A percentile compares a stretch with the other conserved stretches of the same genome.
Evolutionary conservation across 2,888 invertebrate genomes (phyloP).

Genomic region (Gastracanthus pulcherrimus): DNA sequence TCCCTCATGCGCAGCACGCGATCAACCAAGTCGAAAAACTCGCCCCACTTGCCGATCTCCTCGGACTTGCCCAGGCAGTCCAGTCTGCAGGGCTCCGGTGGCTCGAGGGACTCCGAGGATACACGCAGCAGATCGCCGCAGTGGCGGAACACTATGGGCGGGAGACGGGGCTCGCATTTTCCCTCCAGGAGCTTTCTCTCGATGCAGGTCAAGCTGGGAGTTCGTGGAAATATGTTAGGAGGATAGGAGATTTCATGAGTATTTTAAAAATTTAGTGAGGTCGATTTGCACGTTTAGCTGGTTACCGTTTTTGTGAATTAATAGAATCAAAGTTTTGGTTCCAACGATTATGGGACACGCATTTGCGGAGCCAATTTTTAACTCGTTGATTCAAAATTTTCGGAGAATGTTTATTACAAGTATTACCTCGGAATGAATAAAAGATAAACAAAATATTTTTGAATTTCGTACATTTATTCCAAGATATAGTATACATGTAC

Average conservation of each 20-base stretch:
- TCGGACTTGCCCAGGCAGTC: constrained; percentile 58
- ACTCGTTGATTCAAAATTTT: neutral
- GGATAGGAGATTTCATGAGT: neutral
- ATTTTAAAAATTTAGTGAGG: neutral
- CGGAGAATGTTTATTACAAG: too few species aligned
- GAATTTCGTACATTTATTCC: too few species aligned
- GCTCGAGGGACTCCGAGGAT: neutral
- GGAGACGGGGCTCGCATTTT: neutral
- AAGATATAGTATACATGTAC: too few species aligned
- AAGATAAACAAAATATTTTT: too few species aligned
- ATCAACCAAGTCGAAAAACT: constrained; percentile 57
- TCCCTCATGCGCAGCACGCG: constrained; percentile 51
- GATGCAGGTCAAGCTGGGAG: neutral
- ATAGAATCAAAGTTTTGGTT: neutral
- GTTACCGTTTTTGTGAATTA: neutral
- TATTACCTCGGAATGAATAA: too few species aligned
- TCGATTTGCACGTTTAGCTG: too few species aligned
- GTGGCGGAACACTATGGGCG: constrained; percentile 36
- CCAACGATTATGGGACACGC: neutral
- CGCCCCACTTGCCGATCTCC: constrained; percentile 62
- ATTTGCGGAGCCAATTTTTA: neutral
- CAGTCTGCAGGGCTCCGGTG: constrained; percentile 50
- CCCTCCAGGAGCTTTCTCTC: neutral
- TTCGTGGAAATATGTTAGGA: neutral
- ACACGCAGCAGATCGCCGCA: neutral